Percentiles rank a stretch among this genome's conserved stretches.
Evolutionary conservation across 1,140 invertebrate genomes (phyloP).

Genomic region (Linepithema humile): DNA sequence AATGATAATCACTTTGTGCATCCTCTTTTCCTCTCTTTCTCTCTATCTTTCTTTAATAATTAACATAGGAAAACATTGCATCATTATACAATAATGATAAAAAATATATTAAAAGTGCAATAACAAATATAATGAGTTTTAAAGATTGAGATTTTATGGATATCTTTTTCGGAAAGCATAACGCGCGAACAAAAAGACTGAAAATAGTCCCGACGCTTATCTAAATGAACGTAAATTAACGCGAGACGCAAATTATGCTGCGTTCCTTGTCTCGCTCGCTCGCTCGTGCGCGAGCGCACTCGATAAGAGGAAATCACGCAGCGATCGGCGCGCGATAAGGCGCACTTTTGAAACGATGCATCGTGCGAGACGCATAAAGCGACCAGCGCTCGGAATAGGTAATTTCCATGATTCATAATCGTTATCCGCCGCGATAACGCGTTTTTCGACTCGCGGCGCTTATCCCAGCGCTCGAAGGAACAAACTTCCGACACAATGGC

Average conservation of each 20-base stretch:
- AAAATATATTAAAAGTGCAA: no score
- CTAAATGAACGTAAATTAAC: constrained; percentile 41
- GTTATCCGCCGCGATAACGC: constrained; percentile 44
- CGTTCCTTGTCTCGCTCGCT: not conserved
- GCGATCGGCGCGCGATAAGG: constrained; percentile 31
- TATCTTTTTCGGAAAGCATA: no score
- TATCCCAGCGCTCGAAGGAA: not conserved
- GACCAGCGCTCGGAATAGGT: constrained; percentile 42
- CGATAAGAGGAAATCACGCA: constrained; percentile 25
- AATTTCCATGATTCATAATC: constrained; percentile 56
- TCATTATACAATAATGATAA: no score
- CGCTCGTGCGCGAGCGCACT: no score
- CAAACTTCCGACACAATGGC: constrained; percentile 1
- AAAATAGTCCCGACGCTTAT: not conserved
- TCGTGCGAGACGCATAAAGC: constrained; percentile 27
- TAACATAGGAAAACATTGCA: no score
- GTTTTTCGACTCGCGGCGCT: constrained; percentile 13
- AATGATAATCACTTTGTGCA: no score
- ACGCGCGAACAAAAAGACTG: no score
- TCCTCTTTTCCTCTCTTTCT: no score
- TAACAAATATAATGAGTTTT: no score
- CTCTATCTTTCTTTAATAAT: no score
- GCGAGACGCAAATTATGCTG: constrained; percentile 11
- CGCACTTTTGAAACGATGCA: constrained; percentile 34
- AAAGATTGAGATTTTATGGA: no score